Percentiles rank a stretch among this genome's conserved stretches.
Conservation (phyloP, 2,888 invertebrate genomes). For the Tillus elongatus region DNA sequence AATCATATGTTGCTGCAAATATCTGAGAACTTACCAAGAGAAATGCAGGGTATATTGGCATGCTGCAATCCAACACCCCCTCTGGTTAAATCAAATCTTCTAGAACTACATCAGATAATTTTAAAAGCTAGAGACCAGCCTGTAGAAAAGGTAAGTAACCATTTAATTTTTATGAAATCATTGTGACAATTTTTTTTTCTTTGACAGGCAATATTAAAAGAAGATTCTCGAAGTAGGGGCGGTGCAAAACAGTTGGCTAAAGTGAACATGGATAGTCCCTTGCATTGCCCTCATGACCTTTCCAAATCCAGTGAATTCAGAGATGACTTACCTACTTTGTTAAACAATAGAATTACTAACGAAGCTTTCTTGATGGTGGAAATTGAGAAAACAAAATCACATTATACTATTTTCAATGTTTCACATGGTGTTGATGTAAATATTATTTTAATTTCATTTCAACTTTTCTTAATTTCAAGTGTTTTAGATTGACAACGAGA, state of each 20-base stretch:
- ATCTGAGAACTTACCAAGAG: slow-evolving; percentile 77
- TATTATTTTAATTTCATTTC: slow-evolving; percentile 6
- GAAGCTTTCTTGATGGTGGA: slow-evolving; percentile 8
- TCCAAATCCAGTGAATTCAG: slow-evolving; percentile 46
- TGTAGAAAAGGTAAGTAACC: slow-evolving; percentile 45
- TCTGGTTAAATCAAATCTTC: slow-evolving; percentile 46
- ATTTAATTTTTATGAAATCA: background rate
- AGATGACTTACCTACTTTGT: slow-evolving; percentile 49
- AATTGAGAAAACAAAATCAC: slow-evolving; percentile 25
- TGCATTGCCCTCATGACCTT: slow-evolving; percentile 56
- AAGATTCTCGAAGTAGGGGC: slow-evolving; percentile 37
- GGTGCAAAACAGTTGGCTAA: slow-evolving; percentile 32
- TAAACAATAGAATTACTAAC: slow-evolving; percentile 26
- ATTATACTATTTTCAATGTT: slow-evolving; percentile 29
- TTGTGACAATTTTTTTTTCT: too few relatives aligned
- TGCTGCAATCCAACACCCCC: slow-evolving; percentile 92
- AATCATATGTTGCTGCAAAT: slow-evolving; percentile 93
- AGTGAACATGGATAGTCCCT: slow-evolving; percentile 46
- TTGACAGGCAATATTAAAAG: slow-evolving; percentile 43
- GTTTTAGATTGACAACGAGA: background rate
- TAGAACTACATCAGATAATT: slow-evolving; percentile 57
- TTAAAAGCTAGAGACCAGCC: slow-evolving; percentile 61
- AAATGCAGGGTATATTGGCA: slow-evolving; percentile 85
- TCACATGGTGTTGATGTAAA: slow-evolving; percentile 13
- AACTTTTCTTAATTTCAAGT: background rate